These are phyloP conservation scores for Andrena dorsata DNA, from an alignment of 2,888 invertebrate species.

Conservation along the genomic window DNA sequence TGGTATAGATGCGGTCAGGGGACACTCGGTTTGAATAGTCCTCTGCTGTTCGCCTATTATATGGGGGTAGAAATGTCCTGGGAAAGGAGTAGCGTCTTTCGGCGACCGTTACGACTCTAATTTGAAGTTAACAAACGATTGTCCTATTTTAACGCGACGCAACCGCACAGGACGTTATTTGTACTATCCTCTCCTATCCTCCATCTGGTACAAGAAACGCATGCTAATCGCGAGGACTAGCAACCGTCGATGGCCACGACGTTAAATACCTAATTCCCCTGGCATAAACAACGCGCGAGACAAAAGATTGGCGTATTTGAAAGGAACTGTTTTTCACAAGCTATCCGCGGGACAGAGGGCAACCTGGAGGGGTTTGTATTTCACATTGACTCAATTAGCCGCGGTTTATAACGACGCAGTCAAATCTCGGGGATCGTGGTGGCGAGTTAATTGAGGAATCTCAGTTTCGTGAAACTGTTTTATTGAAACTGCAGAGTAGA, in stretches of 20 bases:
- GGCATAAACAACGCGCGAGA: not conserved
- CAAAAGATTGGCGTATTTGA: not conserved
- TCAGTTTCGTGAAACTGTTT: too few species aligned
- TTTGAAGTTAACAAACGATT: constrained; percentile 53
- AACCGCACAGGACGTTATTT: constrained; percentile 63
- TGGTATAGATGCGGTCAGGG: constrained; percentile 42
- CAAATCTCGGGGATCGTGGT: not conserved
- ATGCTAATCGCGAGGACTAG: constrained; percentile 35
- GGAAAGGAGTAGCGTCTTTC: constrained; percentile 35
- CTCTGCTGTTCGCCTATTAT: constrained; percentile 16
- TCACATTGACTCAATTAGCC: not conserved
- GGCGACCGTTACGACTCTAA: constrained; percentile 60
- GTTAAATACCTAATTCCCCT: not conserved
- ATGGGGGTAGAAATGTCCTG: constrained; percentile 23
- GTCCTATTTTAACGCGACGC: constrained; percentile 62
- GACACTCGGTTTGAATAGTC: constrained; percentile 5
- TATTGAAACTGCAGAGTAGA: too few species aligned
- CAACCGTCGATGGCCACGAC: constrained; percentile 33
- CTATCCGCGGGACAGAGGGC: not conserved
- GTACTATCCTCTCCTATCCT: constrained; percentile 64
- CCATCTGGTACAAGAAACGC: constrained; percentile 59
- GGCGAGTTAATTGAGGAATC: not conserved
- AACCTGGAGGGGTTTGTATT: not conserved
- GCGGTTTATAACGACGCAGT: too few species aligned
- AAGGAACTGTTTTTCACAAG: not conserved